phyloP scores from a whole-genome alignment of 1,140 invertebrate species.

The Drosophila serrata region DNA sequence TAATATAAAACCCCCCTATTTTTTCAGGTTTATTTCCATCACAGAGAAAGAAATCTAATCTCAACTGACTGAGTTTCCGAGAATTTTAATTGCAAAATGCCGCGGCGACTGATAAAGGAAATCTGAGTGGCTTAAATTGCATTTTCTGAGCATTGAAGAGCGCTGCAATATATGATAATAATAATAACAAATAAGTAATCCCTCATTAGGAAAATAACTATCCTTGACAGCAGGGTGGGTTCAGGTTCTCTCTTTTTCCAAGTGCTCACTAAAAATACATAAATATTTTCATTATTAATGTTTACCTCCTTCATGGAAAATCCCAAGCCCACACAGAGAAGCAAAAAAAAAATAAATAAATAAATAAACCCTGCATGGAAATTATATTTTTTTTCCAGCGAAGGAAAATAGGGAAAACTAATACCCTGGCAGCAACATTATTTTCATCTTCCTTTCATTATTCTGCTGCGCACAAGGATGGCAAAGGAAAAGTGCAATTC shows the following conservation, averaged over 20 bases:
- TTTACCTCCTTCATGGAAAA: background rate
- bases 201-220: background rate
- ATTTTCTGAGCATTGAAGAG: background rate
- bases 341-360: background rate
- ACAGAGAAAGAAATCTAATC: slow-evolving; percentile 21
- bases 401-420: background rate
- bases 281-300: background rate
- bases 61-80: background rate
- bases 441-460: background rate
- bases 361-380: background rate
- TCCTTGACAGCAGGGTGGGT: background rate
- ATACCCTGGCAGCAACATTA: background rate
- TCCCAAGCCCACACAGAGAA: background rate
- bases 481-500: background rate
- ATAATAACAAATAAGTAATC: background rate
- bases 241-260: background rate
- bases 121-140: slow-evolving; percentile 3
- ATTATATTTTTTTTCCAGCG: background rate
- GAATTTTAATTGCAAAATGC: slow-evolving; percentile 23
- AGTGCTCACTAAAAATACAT: background rate
- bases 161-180: background rate
- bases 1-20: slow-evolving; percentile 1
- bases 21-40: slow-evolving; percentile 10
- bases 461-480: background rate
- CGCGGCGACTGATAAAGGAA: slow-evolving; percentile 15